phyloP scores from a whole-genome alignment of 2,797 vertebrate genomes.

The Odontamblyopus lacepedii region DNA sequence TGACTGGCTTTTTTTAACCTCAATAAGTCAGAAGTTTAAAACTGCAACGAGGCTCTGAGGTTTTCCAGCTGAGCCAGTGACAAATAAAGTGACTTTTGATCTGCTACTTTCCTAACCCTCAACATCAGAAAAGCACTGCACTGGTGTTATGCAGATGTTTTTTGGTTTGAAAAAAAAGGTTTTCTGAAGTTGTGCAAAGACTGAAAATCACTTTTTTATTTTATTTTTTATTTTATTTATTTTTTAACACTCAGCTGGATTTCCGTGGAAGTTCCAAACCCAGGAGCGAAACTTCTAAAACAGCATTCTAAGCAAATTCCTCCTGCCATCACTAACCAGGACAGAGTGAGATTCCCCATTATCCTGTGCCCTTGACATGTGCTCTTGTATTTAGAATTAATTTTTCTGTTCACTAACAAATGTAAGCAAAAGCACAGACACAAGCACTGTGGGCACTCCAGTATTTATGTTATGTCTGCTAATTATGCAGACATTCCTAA shows the following conservation, averaged over 20 bases:
- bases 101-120: background rate
- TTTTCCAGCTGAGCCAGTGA: conserved; percentile 1
- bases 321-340: conserved; percentile 70
- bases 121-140: background rate
- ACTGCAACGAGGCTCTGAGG: background rate
- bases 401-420: conserved; percentile 24
- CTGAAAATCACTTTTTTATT: background rate
- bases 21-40: conserved; percentile 37
- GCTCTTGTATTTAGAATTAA: conserved; percentile 8
- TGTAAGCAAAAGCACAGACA: conserved; percentile 17
- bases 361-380: conserved; percentile 30
- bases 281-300: conserved; percentile 47
- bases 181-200: background rate
- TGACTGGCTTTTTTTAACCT: conserved; percentile 17
- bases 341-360: conserved; percentile 25
- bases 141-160: background rate
- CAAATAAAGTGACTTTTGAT: conserved; percentile 11
- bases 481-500: conserved; percentile 53
- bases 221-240: background rate
- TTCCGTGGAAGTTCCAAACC: conserved; percentile 67
- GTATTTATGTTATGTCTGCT: conserved; percentile 47
- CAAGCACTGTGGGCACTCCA: conserved; percentile 27
- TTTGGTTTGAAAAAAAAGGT: background rate
- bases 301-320: conserved; percentile 56
- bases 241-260: conserved; percentile 29